A percentile compares a stretch with the other conserved stretches of the same genome.
Evolutionary conservation across 2,797 vertebrate species (phyloP).

Genomic region (Melopsittacus undulatus): DNA sequence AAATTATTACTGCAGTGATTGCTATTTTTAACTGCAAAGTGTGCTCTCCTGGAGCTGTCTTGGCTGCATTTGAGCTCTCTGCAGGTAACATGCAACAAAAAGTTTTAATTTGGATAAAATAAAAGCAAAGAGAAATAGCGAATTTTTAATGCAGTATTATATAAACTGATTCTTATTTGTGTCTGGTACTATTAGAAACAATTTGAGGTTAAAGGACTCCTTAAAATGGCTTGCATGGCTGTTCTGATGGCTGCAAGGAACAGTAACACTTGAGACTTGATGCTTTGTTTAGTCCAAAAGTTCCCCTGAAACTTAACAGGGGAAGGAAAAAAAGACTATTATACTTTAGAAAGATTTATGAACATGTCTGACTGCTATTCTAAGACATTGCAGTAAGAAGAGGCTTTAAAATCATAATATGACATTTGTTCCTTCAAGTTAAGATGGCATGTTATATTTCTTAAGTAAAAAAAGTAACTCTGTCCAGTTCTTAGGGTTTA

Average conservation of each 20-base stretch:
- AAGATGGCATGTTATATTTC: background rate
- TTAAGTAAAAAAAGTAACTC: background rate
- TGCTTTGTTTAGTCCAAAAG: conserved; percentile 20
- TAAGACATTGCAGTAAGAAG: background rate
- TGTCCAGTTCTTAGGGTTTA: background rate
- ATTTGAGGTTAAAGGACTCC: background rate
- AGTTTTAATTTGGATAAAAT: background rate
- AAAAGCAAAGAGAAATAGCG: background rate
- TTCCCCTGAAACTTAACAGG: background rate
- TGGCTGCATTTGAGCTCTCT: background rate
- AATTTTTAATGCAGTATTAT: background rate
- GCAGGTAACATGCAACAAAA: background rate
- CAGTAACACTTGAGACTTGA: background rate
- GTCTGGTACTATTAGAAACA: background rate
- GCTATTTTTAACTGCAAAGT: background rate
- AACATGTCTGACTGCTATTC: background rate
- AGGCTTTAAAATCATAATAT: background rate
- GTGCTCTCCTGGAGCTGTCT: background rate
- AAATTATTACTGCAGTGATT: background rate
- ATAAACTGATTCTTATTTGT: background rate
- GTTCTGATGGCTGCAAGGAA: background rate
- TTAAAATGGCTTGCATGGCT: background rate
- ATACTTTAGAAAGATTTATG: background rate
- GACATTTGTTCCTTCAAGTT: background rate
- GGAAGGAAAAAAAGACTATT: background rate